A percentile compares a stretch with the other conserved stretches of the same genome.
These are phyloP conservation scores for Eupleurogrammus muticus DNA, from an alignment of 2,797 vertebrate species.

Conservation along the genomic window DNA sequence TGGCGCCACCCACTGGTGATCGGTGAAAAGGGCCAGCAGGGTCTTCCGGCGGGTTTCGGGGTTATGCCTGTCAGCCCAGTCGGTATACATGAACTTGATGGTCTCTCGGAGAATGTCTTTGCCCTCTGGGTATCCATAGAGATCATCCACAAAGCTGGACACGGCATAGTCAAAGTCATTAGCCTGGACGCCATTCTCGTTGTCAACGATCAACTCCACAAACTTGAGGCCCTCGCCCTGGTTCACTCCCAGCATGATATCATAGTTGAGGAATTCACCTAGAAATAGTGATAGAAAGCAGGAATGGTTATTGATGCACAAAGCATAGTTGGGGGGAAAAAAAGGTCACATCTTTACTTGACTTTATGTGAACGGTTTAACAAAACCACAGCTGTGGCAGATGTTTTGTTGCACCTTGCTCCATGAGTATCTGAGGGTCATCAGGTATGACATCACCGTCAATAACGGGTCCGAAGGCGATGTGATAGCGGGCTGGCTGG, in stretches of 20 bases:
- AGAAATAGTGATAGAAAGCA: constrained; percentile 14
- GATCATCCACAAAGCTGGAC: constrained; percentile 98
- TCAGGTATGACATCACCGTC: constrained; percentile 99
- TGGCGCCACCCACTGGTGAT: constrained; percentile 99
- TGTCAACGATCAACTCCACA: constrained; percentile 98
- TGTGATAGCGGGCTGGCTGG: constrained; percentile 97
- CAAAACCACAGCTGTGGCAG: neutral
- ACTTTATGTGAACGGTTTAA: no score
- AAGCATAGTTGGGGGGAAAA: neutral
- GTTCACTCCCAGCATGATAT: constrained; percentile 99
- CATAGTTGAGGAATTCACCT: constrained; percentile 98
- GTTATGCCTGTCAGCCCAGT: constrained; percentile 98
- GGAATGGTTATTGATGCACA: constrained; percentile 2
- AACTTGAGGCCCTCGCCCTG: constrained; percentile 98
- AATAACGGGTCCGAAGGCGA: constrained; percentile 98
- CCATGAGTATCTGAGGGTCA: constrained; percentile 98
- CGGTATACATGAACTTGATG: constrained; percentile 99
- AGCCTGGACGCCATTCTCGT: constrained; percentile 97
- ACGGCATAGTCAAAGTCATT: constrained; percentile 99
- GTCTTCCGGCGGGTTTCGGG: constrained; percentile 98
- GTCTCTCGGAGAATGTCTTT: constrained; percentile 98
- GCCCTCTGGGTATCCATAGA: constrained; percentile 98
- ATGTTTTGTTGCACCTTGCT: constrained; percentile 84
- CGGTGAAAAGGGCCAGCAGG: constrained; percentile 95
- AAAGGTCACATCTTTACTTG: neutral